Evolutionary conservation across 2,888 invertebrate genomes (phyloP).

Genomic region (Disparrhopalites patrizii): DNA sequence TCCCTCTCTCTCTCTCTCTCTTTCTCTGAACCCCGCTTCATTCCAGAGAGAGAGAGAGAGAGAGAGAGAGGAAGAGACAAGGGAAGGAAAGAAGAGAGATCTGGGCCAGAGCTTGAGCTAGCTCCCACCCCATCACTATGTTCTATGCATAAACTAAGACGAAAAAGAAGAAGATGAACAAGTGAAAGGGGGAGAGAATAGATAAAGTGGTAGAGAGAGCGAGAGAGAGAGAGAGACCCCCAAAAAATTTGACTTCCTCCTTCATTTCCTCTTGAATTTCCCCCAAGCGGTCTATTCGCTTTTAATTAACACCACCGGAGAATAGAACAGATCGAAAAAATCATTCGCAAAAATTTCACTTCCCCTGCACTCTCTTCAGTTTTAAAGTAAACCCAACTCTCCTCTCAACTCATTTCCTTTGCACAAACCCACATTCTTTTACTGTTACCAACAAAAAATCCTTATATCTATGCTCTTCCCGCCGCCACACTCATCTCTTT

Average conservation of each 20-base stretch:
- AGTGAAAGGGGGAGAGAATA: too few relatives aligned
- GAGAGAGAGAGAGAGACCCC: conserved; percentile 21
- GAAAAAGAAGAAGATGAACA: too few relatives aligned
- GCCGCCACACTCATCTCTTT: not conserved
- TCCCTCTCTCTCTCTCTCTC: too few relatives aligned
- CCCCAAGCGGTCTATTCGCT: conserved; percentile 44
- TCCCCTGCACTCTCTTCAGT: conserved; percentile 30
- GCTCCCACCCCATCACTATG: not conserved
- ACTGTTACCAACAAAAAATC: not conserved
- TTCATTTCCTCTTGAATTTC: conserved; percentile 43
- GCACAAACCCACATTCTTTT: conserved; percentile 10
- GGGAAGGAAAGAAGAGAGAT: too few relatives aligned
- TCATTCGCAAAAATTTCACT: conserved; percentile 32
- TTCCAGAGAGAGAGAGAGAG: conserved; percentile 4
- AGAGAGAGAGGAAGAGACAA: conserved; percentile 8
- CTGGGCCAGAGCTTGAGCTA: not conserved
- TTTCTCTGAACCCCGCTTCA: too few relatives aligned
- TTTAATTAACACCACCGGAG: conserved; percentile 44
- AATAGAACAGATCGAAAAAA: conserved; percentile 40
- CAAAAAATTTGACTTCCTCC: conserved; percentile 39
- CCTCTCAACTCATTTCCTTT: conserved; percentile 15
- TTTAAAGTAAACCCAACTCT: conserved; percentile 21
- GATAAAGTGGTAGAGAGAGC: too few relatives aligned
- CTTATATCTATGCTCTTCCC: not conserved
- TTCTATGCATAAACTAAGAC: conserved; percentile 4